Evolutionary conservation across 2,113 vertebrate species (phyloP).

Genomic region (Pterocles orientalis): DNA sequence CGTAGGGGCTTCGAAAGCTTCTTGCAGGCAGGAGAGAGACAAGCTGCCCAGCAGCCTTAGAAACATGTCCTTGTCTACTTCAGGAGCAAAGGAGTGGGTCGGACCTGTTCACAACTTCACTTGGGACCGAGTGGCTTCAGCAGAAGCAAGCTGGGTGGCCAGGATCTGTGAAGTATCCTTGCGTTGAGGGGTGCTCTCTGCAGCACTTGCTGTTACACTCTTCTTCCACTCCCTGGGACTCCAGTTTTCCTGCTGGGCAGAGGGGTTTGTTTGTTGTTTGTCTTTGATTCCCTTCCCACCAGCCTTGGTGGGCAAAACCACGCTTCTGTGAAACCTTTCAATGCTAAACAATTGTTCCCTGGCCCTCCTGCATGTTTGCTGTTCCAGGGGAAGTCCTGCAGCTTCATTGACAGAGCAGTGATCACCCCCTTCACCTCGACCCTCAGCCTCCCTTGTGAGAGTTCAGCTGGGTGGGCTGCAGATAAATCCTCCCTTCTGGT

Average conservation of each 20-base stretch:
- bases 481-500: not conserved
- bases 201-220: not conserved
- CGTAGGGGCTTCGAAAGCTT: not conserved
- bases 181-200: fast-evolving
- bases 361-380: not conserved
- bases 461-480: not conserved
- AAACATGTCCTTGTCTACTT: not conserved
- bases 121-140: not conserved
- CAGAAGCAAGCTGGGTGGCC: not conserved
- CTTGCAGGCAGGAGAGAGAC: not conserved
- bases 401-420: fast-evolving
- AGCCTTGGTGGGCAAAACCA: not conserved
- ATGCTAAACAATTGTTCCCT: not conserved
- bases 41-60: not conserved
- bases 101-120: not conserved
- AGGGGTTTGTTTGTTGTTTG: not conserved
- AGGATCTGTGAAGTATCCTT: not conserved
- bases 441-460: not conserved
- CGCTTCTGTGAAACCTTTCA: not conserved
- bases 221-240: fast-evolving
- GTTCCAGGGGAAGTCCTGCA: not conserved
- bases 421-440: fast-evolving
- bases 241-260: not conserved
- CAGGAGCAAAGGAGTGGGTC: not conserved
- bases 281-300: not conserved